A percentile compares a stretch with the other conserved stretches of the same genome.
Evolutionary conservation across 1,140 invertebrate genomes (phyloP).

Genomic region (Drosophila obscura): DNA sequence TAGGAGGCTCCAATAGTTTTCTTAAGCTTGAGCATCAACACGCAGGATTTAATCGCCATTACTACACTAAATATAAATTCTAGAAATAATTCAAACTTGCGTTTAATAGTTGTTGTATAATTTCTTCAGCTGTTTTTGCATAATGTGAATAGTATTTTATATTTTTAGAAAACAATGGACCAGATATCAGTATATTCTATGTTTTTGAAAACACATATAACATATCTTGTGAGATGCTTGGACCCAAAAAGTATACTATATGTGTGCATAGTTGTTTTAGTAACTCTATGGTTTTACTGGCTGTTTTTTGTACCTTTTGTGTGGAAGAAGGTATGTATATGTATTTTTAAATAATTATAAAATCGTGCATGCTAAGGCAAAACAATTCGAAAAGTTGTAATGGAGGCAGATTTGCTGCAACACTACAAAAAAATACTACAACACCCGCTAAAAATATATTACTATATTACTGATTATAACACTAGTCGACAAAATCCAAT

Average conservation of each 20-base stretch:
- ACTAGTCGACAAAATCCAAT: no score
- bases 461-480: no score
- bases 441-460: no score
- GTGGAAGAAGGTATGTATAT: constrained; percentile 61
- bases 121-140: neutral
- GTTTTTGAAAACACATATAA: neutral
- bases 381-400: no score
- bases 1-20: constrained; percentile 11
- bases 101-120: no score
- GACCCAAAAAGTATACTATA: neutral
- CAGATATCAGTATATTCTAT: constrained; percentile 1
- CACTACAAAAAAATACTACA: no score
- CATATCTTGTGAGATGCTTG: neutral
- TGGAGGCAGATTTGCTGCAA: no score
- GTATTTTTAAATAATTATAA: neutral
- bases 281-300: constrained; percentile 41
- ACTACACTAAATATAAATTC: no score
- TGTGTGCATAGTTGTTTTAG: neutral
- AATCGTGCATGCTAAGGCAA: no score
- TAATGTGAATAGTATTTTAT: neutral
- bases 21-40: constrained; percentile 6
- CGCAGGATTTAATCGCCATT: neutral
- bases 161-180: constrained; percentile 13
- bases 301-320: constrained; percentile 60
- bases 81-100: neutral